A percentile compares a stretch with the other conserved stretches of the same genome.
phyloP scores from a whole-genome alignment of 2,113 vertebrate species.

The Phylloscopus trochiloides region DNA sequence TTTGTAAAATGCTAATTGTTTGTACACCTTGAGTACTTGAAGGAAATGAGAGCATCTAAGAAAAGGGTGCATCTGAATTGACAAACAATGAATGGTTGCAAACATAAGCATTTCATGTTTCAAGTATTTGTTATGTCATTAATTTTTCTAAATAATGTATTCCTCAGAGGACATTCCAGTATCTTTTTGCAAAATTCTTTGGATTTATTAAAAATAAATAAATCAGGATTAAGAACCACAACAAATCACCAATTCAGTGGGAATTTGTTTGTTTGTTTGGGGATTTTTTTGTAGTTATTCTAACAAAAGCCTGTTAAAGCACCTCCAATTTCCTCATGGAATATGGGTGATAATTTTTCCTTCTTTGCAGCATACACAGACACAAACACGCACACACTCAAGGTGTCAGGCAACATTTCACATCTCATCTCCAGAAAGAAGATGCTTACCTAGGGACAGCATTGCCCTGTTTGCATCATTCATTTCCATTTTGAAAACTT shows the following conservation, averaged over 20 bases:
- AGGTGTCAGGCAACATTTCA: background rate
- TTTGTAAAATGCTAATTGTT: background rate
- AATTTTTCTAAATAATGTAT: background rate
- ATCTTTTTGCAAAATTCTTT: background rate
- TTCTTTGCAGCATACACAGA: no score
- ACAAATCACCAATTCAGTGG: background rate
- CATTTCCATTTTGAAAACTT: background rate
- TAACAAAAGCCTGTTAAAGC: background rate
- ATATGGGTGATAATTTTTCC: background rate
- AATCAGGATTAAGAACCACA: background rate
- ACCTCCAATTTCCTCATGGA: background rate
- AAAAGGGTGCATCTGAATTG: background rate
- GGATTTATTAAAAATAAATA: background rate
- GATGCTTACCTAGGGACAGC: background rate
- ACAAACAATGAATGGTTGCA: background rate
- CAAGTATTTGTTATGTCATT: background rate
- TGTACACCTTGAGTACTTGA: background rate
- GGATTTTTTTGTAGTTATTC: background rate
- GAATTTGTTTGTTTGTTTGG: background rate
- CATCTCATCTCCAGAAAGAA: background rate
- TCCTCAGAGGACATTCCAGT: background rate
- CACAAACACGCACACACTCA: rapidly evolving
- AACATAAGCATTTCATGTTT: background rate
- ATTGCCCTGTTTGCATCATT: background rate
- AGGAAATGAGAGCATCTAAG: background rate